phyloP scores from a whole-genome alignment of 92 coral and sea anemone species.

The Epizoanthus scotinus region DNA sequence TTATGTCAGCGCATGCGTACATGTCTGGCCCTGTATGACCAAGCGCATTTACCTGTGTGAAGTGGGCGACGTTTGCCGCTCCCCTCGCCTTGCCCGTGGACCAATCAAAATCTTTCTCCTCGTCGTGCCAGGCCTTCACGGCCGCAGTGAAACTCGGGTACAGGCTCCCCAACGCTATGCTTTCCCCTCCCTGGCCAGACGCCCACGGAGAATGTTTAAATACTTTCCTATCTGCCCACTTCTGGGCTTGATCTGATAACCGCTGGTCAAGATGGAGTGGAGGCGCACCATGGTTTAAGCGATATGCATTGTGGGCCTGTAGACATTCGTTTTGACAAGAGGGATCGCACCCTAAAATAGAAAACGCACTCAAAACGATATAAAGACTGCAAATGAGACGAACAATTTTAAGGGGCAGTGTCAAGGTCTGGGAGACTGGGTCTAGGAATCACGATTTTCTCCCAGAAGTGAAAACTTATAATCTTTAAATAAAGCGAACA shows the following conservation, averaged over 20 bases:
- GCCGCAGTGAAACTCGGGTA: constrained; percentile 89
- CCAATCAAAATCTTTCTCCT: constrained; percentile 88
- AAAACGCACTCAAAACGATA: not conserved
- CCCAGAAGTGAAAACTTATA: too few relatives aligned
- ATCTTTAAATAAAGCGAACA: too few relatives aligned
- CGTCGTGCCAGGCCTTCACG: constrained; percentile 92
- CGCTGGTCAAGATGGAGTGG: constrained; percentile 69
- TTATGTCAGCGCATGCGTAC: not conserved
- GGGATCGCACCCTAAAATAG: constrained; percentile 61
- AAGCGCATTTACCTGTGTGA: constrained; percentile 66
- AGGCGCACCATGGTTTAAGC: constrained; percentile 73
- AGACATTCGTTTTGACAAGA: constrained; percentile 79
- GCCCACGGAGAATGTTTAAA: constrained; percentile 91
- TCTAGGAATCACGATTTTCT: too few relatives aligned
- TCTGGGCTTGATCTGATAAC: constrained; percentile 81
- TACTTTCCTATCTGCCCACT: constrained; percentile 76
- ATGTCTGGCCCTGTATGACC: not conserved
- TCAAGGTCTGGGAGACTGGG: too few relatives aligned
- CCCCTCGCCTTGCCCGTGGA: constrained; percentile 48
- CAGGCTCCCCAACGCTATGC: constrained; percentile 82
- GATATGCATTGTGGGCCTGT: constrained; percentile 71
- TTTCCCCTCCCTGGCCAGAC: constrained; percentile 82
- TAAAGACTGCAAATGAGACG: too few relatives aligned
- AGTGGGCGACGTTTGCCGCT: constrained; percentile 65
- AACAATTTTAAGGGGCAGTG: too few relatives aligned